Conservation (phyloP, 2,113 vertebrate genomes). For the Dendropsophus ebraccatus region DNA sequence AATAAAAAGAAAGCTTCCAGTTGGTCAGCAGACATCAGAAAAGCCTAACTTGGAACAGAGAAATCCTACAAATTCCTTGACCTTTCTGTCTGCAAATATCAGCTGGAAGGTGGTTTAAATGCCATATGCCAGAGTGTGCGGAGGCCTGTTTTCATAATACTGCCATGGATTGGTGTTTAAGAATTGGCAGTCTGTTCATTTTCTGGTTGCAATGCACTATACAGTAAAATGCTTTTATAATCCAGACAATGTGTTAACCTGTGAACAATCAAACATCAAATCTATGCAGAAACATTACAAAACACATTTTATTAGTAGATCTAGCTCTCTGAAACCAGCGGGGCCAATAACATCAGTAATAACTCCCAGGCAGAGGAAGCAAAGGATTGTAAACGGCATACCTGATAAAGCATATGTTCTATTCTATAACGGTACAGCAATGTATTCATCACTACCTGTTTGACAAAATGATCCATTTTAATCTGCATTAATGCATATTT, state of each 20-base stretch:
- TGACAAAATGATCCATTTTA: neutral
- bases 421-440: neutral
- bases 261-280: neutral
- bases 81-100: slow-evolving; percentile 33
- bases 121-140: neutral
- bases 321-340: neutral
- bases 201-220: slow-evolving; percentile 26
- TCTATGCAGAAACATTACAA: neutral
- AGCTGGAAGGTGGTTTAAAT: slow-evolving; percentile 40
- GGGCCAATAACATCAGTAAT: neutral
- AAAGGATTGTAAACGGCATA: neutral
- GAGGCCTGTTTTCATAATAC: neutral
- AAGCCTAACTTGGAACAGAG: slow-evolving; percentile 37
- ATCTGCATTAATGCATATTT: neutral
- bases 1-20: slow-evolving; percentile 56
- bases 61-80: slow-evolving; percentile 55
- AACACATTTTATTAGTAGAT: slow-evolving; percentile 5
- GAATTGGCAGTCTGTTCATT: slow-evolving; percentile 24
- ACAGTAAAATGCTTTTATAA: neutral
- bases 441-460: neutral
- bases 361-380: neutral
- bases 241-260: neutral
- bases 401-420: neutral
- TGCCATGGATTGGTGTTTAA: slow-evolving; percentile 17
- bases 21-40: slow-evolving; percentile 14